Conservation (phyloP, 2,113 vertebrate species). For the Scartelaos histophorus region DNA sequence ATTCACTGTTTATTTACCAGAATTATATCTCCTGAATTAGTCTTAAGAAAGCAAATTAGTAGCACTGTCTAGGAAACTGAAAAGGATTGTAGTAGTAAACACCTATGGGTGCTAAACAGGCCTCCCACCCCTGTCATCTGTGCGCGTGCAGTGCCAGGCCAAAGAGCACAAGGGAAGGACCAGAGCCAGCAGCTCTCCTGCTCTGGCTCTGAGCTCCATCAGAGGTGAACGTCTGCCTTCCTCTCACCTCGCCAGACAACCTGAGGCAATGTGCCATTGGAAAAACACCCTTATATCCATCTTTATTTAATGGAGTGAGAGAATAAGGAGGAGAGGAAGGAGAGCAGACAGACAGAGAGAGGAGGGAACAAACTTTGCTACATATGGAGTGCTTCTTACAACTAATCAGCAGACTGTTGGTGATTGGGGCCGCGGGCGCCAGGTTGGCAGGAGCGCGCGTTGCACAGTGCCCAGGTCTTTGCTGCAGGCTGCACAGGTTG, state of each 20-base stretch:
- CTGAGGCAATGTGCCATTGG: conserved; percentile 37
- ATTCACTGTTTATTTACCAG: not conserved
- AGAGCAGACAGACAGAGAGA: conserved; percentile 52
- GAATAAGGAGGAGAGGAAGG: conserved; percentile 57
- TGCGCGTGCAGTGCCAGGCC: conserved; percentile 64
- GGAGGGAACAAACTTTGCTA: conserved; percentile 89
- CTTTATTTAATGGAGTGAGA: conserved; percentile 67
- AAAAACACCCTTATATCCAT: conserved; percentile 54
- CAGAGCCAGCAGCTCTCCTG: conserved; percentile 9
- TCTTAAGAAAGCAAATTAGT: not conserved
- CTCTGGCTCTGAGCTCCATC: conserved; percentile 57
- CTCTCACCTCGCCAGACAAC: conserved; percentile 52
- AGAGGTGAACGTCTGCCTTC: conserved; percentile 61
- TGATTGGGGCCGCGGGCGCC: conserved; percentile 90
- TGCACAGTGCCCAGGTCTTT: conserved; percentile 97
- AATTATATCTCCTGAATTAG: not conserved
- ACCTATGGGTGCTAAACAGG: conserved; percentile 57
- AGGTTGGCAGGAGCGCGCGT: conserved; percentile 93
- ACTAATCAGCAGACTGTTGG: conserved; percentile 99
- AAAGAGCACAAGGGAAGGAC: conserved; percentile 38
- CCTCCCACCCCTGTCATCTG: conserved; percentile 74
- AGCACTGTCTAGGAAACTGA: not conserved
- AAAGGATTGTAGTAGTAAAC: not conserved
- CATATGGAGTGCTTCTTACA: conserved; percentile 99
- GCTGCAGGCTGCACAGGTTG: conserved; percentile 99